Base-by-base conservation (phyloP, 2,113 vertebrate species). In the Channa argus region DNA sequence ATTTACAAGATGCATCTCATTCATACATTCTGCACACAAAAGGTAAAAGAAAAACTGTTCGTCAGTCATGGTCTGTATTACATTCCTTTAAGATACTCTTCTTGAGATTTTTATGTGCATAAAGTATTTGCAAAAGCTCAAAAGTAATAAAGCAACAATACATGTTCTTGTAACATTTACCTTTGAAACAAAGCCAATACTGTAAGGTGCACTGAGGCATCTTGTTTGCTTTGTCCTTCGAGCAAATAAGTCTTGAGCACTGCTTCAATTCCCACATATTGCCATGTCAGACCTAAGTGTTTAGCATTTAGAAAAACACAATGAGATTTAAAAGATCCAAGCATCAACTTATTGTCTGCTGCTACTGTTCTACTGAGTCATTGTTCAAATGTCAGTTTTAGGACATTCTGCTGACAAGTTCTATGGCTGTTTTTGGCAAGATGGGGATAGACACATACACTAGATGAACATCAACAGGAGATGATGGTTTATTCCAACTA, bases 1-100 rank as follows among this genome's bases (percentile, higher is more conserved):
- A 24, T 24, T 24, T 24, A 24, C 24, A 24, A 24, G 24, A 24
- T 24, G 24, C 24, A 24, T 24, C 24, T 24, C 24, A 24, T 24
- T 24, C 24, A 24, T 24, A 24, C 24, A 24, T 24, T 24, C 24
- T 24, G 24, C 24, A 24, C 1, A 24, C 24, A 24, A 24, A 24
- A 24, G 24, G 24, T 24, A 24, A 54, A 63, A 39, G 43, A 62
- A 52, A 56, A 44, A 61, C 8, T 5, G 15, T 52, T 9, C 2
- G 3, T 36, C 15, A 43, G 45, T 67, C 15, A 53, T 11, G 8
- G 1, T 24, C 24, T 24, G 24, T 24, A 1, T 66, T 52, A 38
- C 45, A 73, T 49, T 85, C 52, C 67, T 79, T 38, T 56, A 7
- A 53, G 38, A 44, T 6, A 6, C 24, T 13, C 12, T 53, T 24